Percentiles rank a stretch among this genome's conserved stretches.
phyloP scores from a whole-genome alignment of 2,113 vertebrate genomes.

The Egretta garzetta region DNA sequence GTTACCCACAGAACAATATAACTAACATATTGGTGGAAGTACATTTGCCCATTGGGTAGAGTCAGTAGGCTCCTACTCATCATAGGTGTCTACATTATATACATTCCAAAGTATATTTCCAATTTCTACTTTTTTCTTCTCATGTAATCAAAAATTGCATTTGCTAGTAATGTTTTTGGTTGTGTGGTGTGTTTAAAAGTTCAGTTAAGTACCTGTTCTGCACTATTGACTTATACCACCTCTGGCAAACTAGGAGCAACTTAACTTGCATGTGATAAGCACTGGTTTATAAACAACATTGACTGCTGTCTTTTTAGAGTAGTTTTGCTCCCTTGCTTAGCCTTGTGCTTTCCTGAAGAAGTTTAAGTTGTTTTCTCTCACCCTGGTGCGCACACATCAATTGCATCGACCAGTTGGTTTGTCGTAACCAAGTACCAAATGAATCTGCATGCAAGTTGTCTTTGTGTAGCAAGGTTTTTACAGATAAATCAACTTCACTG shows the following conservation, averaged over 20 bases:
- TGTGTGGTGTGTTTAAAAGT: background rate
- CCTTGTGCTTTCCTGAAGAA: background rate
- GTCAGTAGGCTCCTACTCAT: background rate
- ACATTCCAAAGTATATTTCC: background rate
- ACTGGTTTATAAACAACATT: background rate
- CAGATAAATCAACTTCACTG: background rate
- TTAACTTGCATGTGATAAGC: background rate
- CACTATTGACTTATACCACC: background rate
- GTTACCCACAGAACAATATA: background rate
- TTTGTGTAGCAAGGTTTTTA: constrained; percentile 13
- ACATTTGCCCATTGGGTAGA: background rate
- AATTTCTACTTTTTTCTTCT: background rate
- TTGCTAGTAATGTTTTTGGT: background rate
- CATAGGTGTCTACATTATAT: background rate
- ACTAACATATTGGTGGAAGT: background rate
- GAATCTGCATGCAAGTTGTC: background rate
- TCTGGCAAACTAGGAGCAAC: background rate
- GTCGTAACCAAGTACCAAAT: background rate
- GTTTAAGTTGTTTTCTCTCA: background rate
- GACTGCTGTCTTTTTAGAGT: background rate
- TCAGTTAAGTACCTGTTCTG: constrained; percentile 8
- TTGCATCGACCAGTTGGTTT: background rate
- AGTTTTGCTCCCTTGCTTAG: background rate
- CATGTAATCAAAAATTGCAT: background rate
- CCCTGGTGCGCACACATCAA: background rate